Evolutionary conservation across 2,797 vertebrate genomes (phyloP), one percentile per base, ranked within the genome.

Genomic region (Thunnus albacares): DNA sequence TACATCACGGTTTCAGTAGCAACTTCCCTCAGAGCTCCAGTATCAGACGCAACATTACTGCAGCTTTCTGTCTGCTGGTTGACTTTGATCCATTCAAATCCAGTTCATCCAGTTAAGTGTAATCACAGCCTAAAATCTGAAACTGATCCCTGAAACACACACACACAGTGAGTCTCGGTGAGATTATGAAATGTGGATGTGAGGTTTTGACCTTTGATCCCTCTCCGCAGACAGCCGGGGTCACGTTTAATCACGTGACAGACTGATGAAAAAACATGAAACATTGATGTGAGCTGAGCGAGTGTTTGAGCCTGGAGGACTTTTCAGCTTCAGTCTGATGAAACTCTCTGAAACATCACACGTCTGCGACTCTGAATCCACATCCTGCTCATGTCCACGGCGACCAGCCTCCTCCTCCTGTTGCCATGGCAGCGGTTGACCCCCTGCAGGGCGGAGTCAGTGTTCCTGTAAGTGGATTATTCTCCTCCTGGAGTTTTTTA

Each of bases 401-500:
- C 4, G 3, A 62, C 57, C 62, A 51, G 24, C 63, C 10, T 53
- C 55, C 35, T 71, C 35, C 56, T 55, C 28, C 30, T 30, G 81
- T 79, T 75, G 55, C 71, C 47, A 78, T 74, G 76, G 65, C 66
- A 75, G 61, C 66, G 47, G 52, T 4, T 43, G 38, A 9, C 57
- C 41, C 47, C 38, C 38, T 4, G 6, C 24, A 18, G 47, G 57
- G 47, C n/a, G 30, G 49, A 49, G 52, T 45, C 26, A 24, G 33
- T 20, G n/a, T n/a, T 30, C 24, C 56, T 62, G 20, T 69, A 28
- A 57, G 41, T 71, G 75, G 66, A 77, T 77, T 63, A 77, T 47
- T 62, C 5, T 71, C 52, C 24, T 68, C 5, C 24, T 30, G 18
- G 49, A 35, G 14, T 55, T 77, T 52, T 68, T 30, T 6, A 33